Percentiles rank a stretch among this genome's conserved stretches.
These are phyloP conservation scores for Aplysina aerophoba DNA, from an alignment of 37 sponge, comb jelly and placozoan species.

Conservation along the genomic window DNA sequence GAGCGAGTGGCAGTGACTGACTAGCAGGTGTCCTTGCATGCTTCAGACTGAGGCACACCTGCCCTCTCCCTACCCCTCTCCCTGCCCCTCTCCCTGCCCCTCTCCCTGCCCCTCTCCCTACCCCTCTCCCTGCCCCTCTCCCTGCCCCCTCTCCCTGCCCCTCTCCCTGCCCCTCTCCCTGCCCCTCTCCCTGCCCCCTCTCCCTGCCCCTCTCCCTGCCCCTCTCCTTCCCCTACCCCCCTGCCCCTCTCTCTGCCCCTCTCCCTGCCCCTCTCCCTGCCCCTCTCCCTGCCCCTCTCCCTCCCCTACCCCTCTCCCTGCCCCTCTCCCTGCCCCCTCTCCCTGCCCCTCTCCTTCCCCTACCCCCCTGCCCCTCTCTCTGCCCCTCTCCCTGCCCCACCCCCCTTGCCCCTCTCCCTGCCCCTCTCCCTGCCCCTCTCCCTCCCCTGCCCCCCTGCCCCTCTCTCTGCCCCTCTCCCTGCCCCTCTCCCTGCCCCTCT, in stretches of 20 bases:
- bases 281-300: neutral
- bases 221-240: neutral
- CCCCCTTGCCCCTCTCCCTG: neutral
- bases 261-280: neutral
- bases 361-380: neutral
- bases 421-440: neutral
- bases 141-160: neutral
- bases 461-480: constrained; percentile 12
- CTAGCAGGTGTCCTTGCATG: neutral
- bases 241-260: neutral
- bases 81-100: neutral
- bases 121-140: neutral
- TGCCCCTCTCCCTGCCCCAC: constrained; percentile 1
- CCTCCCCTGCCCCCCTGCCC: no score
- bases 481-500: neutral
- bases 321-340: neutral
- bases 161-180: neutral
- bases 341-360: neutral
- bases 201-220: neutral
- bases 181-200: neutral
- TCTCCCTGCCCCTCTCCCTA: constrained; percentile 8
- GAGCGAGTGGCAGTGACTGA: neutral
- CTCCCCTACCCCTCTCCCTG: no score
- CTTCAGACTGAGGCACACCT: neutral
- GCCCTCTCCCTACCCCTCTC: neutral